Evolutionary conservation across 2,888 invertebrate species (phyloP), one percentile per base, ranked within the genome.

Genomic region (Strigamia maritima): DNA sequence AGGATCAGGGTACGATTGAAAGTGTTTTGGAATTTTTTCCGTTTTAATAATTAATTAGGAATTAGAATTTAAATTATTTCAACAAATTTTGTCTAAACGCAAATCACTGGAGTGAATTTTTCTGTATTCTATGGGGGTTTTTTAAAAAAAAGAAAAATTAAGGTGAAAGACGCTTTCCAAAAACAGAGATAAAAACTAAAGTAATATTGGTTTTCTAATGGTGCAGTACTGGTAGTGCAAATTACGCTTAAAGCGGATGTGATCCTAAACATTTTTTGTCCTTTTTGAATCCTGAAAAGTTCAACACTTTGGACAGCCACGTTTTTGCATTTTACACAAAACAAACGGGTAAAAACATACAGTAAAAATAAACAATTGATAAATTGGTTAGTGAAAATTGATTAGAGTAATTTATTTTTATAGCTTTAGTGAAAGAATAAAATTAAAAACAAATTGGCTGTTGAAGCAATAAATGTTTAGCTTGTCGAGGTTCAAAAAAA

Each of bases 21-120:
- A 75, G 31, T 75, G 75, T 75, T 75, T 75, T 75, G 24, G 75
- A 75, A 75, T 75, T 75, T 38, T 75, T 35, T 38, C 40, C 40
- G 40, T 75, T 38, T 75, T 31, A 19, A 75, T 24, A 14, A 26
- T 70, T 70, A 70, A 28, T 70, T 70, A 70, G 26, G 70, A 16
- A 26, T 28, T 70, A 70, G 70, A 70, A 19, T 19, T 60, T 19
- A 60, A 60, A 60, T 60, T 24, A 60, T 60, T 60, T 60, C n/a
- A 60, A 19, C 60, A 60, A 40, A 40, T 31, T 35, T 40, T 40
- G 40, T 40, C 24, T 60, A 19, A 60, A 60, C 10, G 8, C 10
- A 60, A 60, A 60, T 60, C 60, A 60, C 60, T 60, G 19, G 60
- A 60, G 22, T 19, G 22, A 60, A 22, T 31, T n/a, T 49, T 60